These are phyloP conservation scores for Onychostoma macrolepis DNA, from an alignment of 2,113 vertebrate genomes.

Conservation along the genomic window DNA sequence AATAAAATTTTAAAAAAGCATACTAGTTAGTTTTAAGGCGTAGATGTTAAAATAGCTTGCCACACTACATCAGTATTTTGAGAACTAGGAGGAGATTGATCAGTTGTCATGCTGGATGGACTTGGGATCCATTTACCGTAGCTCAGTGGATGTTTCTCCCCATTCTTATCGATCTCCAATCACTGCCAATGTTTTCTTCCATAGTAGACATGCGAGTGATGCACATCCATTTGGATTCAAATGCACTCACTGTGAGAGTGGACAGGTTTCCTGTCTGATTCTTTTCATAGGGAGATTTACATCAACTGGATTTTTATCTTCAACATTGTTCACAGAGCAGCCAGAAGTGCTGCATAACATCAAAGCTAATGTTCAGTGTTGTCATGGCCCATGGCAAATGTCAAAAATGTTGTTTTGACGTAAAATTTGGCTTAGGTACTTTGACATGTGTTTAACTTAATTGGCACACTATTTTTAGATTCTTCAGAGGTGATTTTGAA, in stretches of 20 bases:
- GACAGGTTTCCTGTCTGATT: neutral
- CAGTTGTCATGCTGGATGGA: constrained; percentile 19
- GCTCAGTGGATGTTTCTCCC: neutral
- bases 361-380: neutral
- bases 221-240: neutral
- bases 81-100: constrained; percentile 22
- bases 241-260: neutral
- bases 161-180: constrained; percentile 16
- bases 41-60: neutral
- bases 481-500: neutral
- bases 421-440: neutral
- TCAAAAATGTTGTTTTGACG: neutral
- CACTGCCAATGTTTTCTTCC: neutral
- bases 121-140: constrained; percentile 3
- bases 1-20: neutral
- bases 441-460: neutral
- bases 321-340: neutral
- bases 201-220: neutral
- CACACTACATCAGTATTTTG: neutral
- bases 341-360: neutral
- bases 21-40: neutral
- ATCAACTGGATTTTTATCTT: neutral
- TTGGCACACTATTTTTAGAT: neutral
- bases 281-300: neutral
- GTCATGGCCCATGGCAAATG: neutral